Percentiles rank a stretch among this genome's conserved stretches.
Evolutionary conservation across 2,113 vertebrate genomes (phyloP).

Genomic region (Brienomyrus longianalis): DNA sequence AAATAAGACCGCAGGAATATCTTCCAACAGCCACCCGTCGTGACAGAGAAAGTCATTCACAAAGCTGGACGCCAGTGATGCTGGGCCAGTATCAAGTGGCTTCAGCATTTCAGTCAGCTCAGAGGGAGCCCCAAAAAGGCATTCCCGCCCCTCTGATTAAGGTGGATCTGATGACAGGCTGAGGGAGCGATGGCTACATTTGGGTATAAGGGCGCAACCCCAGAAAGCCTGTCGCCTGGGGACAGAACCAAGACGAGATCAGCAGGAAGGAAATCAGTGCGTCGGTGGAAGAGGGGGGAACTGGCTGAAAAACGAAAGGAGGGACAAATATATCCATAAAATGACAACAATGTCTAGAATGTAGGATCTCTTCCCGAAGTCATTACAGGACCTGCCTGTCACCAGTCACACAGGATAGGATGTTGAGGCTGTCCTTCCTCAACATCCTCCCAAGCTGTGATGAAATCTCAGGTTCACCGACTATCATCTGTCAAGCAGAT

Average conservation of each 20-base stretch:
- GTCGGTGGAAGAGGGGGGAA: background rate
- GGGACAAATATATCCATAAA: background rate
- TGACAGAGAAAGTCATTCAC: background rate
- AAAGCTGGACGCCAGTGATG: background rate
- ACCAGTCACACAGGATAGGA: background rate
- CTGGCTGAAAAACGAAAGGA: background rate
- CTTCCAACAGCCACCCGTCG: background rate
- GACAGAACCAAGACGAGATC: background rate
- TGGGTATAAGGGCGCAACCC: background rate
- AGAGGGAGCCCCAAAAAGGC: slow-evolving; percentile 28
- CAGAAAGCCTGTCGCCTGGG: background rate
- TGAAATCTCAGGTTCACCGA: background rate
- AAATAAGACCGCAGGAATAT: background rate
- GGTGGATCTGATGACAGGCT: slow-evolving; percentile 25
- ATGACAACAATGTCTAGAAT: background rate
- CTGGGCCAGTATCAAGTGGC: background rate
- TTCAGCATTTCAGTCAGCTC: background rate
- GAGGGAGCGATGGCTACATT: background rate
- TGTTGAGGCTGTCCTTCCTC: slow-evolving; percentile 1
- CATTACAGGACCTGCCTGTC: background rate
- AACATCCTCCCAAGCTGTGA: background rate
- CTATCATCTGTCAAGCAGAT: background rate
- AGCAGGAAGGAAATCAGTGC: background rate
- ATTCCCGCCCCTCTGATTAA: slow-evolving; percentile 35
- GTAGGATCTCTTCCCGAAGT: background rate